Evolutionary conservation across 2,888 invertebrate species (phyloP), one percentile per base, ranked within the genome.

Genomic region (Megalurothrips usitatus): DNA sequence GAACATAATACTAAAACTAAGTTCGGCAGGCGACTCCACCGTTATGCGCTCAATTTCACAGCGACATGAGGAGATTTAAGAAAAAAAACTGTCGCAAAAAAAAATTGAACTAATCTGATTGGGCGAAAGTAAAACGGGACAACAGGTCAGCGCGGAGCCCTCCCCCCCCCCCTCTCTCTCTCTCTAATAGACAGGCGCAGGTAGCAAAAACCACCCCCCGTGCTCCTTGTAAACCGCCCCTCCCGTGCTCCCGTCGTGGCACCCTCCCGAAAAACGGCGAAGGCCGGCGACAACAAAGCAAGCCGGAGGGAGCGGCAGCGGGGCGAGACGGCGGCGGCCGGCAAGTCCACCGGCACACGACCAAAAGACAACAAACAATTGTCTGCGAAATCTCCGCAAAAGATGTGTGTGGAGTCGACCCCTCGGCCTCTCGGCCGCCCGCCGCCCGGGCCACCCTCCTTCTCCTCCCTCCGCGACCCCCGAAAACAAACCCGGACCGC

Each of bases 281-380:
- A 19, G 52, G 52, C 14, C 11, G 52, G n/a, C 6, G 6, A 14
- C 58, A 58, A 52, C 58, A 58, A 58, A 58, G 19, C 58, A 17
- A 17, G 19, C 58, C 6, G 11, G 58, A 11, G 14, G 17, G 19
- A 6, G 34, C 2, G 34, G 19, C 58, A 17, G 58, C 58, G 14
- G 58, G 11, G 52, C 52, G 52, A 14, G 14, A 14, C 52, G 52
- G 49, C 49, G 49, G 9, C 52, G 1, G 34, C 34, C 34, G 34
- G 34, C 34, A 43, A 43, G 34, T 43, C 34, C 34, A 43, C 34
- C 34, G 68, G 68, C 68, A 75, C 68, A 75, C 68, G 68, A 75
- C 68, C 68, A 75, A 75, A 75, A 75, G 68, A 75, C 68, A 75
- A 75, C 68, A 75, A 75, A 75, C 68, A 75, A 75, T 75, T 75